phyloP scores from a whole-genome alignment of 2,888 invertebrate genomes.

The Rotaria magnacalcarata region DNA sequence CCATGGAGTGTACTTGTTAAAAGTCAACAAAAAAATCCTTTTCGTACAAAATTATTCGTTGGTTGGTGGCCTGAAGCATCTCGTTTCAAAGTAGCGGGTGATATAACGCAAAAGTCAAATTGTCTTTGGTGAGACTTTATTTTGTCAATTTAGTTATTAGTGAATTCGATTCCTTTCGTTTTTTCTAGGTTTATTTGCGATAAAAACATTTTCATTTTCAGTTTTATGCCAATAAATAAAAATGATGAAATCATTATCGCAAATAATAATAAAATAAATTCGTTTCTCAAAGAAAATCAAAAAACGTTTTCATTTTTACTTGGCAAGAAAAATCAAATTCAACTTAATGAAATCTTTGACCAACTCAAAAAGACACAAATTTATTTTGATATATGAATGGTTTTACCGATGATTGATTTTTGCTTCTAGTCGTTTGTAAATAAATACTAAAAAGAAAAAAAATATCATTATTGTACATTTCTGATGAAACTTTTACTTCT shows the following conservation, averaged over 20 bases:
- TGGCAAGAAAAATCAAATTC: too few species aligned
- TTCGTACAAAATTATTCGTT: background rate
- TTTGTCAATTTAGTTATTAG: background rate
- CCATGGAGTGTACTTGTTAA: background rate
- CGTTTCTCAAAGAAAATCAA: too few species aligned
- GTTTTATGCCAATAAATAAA: background rate
- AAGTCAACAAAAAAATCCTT: background rate
- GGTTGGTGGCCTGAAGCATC: background rate
- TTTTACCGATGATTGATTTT: too few species aligned
- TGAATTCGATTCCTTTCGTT: background rate
- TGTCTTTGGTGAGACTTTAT: background rate
- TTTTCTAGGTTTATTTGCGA: background rate
- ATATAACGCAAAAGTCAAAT: background rate
- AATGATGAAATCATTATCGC: background rate
- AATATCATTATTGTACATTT: too few species aligned
- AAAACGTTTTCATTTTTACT: too few species aligned
- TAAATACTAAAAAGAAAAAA: too few species aligned
- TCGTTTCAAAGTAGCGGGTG: background rate
- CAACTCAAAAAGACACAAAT: background rate
- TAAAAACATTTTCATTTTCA: background rate
- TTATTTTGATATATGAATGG: too few species aligned
- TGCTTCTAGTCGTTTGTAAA: too few species aligned
- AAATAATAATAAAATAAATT: too few species aligned
- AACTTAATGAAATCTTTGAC: background rate
- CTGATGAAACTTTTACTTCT: too few species aligned